A percentile compares a stretch with the other conserved stretches of the same genome.
Conservation (phyloP, 2,797 vertebrate genomes). For the Tokudaia muenninki region DNA sequence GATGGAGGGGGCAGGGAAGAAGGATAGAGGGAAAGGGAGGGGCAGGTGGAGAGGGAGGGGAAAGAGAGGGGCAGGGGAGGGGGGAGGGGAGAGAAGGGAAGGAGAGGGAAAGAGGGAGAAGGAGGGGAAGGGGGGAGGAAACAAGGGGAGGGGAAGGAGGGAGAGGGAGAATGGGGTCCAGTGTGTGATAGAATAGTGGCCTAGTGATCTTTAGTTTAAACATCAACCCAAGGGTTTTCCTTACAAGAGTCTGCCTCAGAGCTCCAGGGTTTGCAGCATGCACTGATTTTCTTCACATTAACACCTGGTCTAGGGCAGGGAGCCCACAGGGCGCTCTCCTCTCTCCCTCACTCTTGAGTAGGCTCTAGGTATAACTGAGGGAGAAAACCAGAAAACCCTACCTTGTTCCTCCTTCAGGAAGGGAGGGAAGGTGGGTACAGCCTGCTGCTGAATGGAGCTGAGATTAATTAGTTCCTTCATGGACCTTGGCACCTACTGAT, state of each 20-base stretch:
- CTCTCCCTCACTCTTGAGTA: not conserved
- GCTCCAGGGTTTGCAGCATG: not conserved
- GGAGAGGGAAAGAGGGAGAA: not conserved
- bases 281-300: not conserved
- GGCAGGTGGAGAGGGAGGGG: accelerated
- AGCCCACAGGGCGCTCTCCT: not conserved
- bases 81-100: no score
- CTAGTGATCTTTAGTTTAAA: conserved; percentile 48
- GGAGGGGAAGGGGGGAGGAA: accelerated
- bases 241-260: not conserved
- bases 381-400: conserved; percentile 10
- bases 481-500: conserved; percentile 58
- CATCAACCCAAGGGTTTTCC: conserved; percentile 46
- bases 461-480: conserved; percentile 59
- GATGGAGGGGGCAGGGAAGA: no score
- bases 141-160: accelerated
- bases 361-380: not conserved
- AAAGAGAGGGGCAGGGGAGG: accelerated
- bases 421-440: conserved; percentile 2
- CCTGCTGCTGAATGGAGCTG: not conserved
- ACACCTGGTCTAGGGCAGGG: not conserved
- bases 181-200: not conserved
- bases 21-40: no score
- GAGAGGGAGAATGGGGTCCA: not conserved
- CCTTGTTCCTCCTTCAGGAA: conserved; percentile 8